These are phyloP conservation scores for Hirundo rustica DNA, from an alignment of 2,797 vertebrate species.

Conservation along the genomic window DNA sequence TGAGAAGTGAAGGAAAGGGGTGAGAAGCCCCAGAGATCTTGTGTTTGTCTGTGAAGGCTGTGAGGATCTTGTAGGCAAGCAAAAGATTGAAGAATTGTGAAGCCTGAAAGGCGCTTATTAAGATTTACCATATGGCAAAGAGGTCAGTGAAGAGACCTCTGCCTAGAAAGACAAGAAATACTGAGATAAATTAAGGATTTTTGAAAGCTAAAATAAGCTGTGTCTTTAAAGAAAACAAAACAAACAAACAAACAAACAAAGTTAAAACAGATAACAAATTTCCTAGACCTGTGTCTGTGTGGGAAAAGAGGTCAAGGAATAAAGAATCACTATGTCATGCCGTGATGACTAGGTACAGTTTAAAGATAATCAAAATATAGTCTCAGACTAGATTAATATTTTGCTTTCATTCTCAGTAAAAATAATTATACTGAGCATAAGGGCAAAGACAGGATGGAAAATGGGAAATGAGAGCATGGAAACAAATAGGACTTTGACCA, in stretches of 20 bases:
- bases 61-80: not conserved
- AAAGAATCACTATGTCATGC: not conserved
- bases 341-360: not conserved
- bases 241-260: not conserved
- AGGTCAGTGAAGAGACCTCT: not conserved
- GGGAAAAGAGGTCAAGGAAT: not conserved
- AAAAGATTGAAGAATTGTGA: not conserved
- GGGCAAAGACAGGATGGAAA: not conserved
- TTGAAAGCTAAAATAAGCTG: not conserved
- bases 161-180: not conserved
- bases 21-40: not conserved
- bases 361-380: conserved; percentile 14
- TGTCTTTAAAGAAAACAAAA: not conserved
- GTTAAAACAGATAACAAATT: not conserved
- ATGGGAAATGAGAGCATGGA: not conserved
- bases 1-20: not conserved
- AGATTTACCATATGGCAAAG: not conserved
- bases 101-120: not conserved
- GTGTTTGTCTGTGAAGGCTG: not conserved
- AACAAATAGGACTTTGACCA: not conserved
- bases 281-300: not conserved
- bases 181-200: not conserved
- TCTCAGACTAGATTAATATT: not conserved
- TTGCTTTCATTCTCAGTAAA: not conserved
- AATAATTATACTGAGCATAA: not conserved